phyloP scores from a whole-genome alignment of 2,113 vertebrate species.

The Microcebus jonahi region DNA sequence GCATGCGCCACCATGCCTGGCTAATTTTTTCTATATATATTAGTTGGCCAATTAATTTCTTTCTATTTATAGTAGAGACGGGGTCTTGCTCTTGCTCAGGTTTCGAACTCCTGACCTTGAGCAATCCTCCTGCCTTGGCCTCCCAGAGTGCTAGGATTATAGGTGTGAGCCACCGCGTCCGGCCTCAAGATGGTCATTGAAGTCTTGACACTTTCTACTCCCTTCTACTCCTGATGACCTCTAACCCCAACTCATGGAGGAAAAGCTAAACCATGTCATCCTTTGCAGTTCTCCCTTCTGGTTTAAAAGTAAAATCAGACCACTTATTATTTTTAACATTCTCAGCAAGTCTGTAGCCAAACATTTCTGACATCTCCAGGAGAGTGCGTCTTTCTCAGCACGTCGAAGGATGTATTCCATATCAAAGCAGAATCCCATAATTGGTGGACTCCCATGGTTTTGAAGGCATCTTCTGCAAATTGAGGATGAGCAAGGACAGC shows the following conservation, averaged over 20 bases:
- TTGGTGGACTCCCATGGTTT: background rate
- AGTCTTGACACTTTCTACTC: background rate
- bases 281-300: slow-evolving; percentile 8
- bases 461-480: slow-evolving; percentile 37
- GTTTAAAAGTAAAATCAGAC: slow-evolving; percentile 41
- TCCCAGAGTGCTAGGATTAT: no score
- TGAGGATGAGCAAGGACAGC: background rate
- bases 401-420: background rate
- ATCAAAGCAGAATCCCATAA: slow-evolving; percentile 15
- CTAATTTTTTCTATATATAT: no score
- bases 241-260: background rate
- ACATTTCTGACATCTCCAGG: background rate
- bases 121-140: no score
- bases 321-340: slow-evolving; percentile 37
- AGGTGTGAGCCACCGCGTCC: no score
- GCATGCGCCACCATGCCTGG: no score
- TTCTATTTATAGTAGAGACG: no score
- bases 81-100: no score
- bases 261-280: background rate
- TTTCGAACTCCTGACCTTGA: no score
- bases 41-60: no score
- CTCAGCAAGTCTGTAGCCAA: background rate
- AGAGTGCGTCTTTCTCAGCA: background rate
- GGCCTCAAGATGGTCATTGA: background rate
- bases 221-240: background rate